Percentiles rank a stretch among this genome's conserved stretches.
Conservation (phyloP, 2,888 invertebrate genomes). For the Aspidiotus destructor region DNA sequence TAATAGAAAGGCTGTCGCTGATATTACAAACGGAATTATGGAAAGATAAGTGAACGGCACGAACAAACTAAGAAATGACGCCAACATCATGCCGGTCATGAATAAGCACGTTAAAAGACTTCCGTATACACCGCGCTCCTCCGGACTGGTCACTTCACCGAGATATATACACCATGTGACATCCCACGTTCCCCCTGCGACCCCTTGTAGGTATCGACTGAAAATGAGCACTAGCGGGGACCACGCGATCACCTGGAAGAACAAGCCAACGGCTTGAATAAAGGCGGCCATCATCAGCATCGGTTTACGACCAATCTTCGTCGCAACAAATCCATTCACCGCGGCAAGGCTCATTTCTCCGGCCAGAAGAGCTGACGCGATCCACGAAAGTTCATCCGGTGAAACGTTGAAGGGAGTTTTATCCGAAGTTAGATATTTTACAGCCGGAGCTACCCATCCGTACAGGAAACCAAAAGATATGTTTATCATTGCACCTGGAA, state of each 20-base stretch:
- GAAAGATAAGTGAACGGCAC: constrained; percentile 33
- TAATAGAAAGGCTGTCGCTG: neutral
- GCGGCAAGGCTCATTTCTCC: neutral
- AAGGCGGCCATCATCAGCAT: neutral
- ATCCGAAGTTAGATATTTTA: neutral
- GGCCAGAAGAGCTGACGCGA: neutral
- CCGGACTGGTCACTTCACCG: constrained; percentile 36
- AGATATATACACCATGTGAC: constrained; percentile 36
- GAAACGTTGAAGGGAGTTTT: neutral
- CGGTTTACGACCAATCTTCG: constrained; percentile 15
- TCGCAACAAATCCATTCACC: neutral
- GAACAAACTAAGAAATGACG: constrained; percentile 35
- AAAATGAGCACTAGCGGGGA: constrained; percentile 31
- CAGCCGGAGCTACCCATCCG: constrained; percentile 24
- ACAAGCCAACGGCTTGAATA: neutral
- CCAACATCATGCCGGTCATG: constrained; percentile 36
- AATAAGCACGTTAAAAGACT: constrained; percentile 36
- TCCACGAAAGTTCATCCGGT: constrained; percentile 15
- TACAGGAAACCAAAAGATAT: neutral
- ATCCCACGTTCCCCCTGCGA: constrained; percentile 36
- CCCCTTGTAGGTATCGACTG: constrained; percentile 36
- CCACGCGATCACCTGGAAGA: neutral
- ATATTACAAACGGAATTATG: neutral
- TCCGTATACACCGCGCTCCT: constrained; percentile 36
- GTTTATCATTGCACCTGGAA: neutral